Percentiles rank a stretch among this genome's conserved stretches.
phyloP scores from a whole-genome alignment of 2,888 invertebrate genomes.

The Hirtodrosophila histrioides region DNA sequence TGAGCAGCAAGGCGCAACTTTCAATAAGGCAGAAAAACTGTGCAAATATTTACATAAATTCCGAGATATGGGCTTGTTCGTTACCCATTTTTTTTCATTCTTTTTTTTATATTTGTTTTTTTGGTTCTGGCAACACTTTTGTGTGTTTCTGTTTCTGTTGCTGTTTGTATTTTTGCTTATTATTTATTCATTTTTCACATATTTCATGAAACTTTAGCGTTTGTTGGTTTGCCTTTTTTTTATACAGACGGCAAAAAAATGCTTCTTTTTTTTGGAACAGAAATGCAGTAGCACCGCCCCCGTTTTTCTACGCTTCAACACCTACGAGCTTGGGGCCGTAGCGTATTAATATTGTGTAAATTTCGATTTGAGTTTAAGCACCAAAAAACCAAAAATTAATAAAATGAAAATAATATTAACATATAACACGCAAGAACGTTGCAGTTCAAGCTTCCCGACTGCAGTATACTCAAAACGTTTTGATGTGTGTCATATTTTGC shows the following conservation, averaged over 20 bases:
- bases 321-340: slow-evolving; percentile 15
- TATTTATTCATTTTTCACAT: slow-evolving; percentile 42
- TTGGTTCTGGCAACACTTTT: too few relatives aligned
- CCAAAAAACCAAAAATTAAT: slow-evolving; percentile 10
- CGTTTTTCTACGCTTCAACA: slow-evolving; percentile 19
- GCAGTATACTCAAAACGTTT: too few relatives aligned
- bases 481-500: too few relatives aligned
- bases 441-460: too few relatives aligned
- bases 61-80: too few relatives aligned
- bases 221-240: slow-evolving; percentile 9
- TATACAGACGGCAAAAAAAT: slow-evolving; percentile 23
- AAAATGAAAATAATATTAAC: slow-evolving; percentile 4
- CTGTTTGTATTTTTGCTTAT: slow-evolving; percentile 21
- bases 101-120: too few relatives aligned
- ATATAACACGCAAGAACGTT: background rate
- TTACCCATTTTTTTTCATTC: too few relatives aligned
- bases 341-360: slow-evolving; percentile 46
- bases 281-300: slow-evolving; percentile 2
- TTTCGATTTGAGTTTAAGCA: slow-evolving; percentile 33
- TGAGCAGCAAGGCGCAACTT: background rate
- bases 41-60: slow-evolving; percentile 16
- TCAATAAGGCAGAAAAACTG: slow-evolving; percentile 10
- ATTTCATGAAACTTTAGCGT: slow-evolving; percentile 16
- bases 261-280: slow-evolving; percentile 22
- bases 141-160: slow-evolving; percentile 4